Percentiles rank a stretch among this genome's conserved stretches.
Conservation (phyloP, 1,140 invertebrate species). For the Sesamia nonagrioides region DNA sequence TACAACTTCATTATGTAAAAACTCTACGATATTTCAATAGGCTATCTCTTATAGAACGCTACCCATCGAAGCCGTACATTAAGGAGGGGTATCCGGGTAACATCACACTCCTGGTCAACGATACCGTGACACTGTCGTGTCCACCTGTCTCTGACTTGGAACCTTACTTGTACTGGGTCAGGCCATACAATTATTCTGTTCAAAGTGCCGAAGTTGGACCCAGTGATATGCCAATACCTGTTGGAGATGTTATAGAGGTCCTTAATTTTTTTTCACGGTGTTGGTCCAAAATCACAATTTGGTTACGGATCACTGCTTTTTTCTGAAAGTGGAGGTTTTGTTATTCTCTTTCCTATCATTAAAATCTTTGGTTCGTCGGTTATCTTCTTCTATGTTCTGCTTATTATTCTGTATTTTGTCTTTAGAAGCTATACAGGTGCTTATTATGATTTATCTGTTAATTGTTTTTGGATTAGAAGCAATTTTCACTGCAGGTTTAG, state of each 20-base stretch:
- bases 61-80: conserved; percentile 93
- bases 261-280: conserved; percentile 64
- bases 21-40: neutral
- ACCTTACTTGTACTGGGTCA: conserved; percentile 92
- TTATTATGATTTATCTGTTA: neutral
- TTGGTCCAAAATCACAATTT: conserved; percentile 50
- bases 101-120: conserved; percentile 91
- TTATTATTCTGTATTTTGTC: neutral
- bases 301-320: conserved; percentile 23
- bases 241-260: conserved; percentile 87
- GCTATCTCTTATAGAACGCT: conserved; percentile 88
- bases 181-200: conserved; percentile 78
- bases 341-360: neutral
- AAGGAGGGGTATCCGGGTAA: conserved; percentile 93
- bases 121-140: conserved; percentile 92
- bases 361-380: neutral
- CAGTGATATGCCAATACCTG: conserved; percentile 86
- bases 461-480: neutral
- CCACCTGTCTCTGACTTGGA: conserved; percentile 92
- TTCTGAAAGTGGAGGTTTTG: neutral
- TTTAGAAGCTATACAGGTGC: too few relatives aligned
- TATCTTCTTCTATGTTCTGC: neutral
- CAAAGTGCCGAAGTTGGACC: conserved; percentile 82
- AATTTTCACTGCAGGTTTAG: neutral
- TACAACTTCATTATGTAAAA: neutral